Percentiles rank a stretch among this genome's conserved stretches.
phyloP scores from a whole-genome alignment of 2,797 vertebrate genomes.

The Sebastes variabilis region DNA sequence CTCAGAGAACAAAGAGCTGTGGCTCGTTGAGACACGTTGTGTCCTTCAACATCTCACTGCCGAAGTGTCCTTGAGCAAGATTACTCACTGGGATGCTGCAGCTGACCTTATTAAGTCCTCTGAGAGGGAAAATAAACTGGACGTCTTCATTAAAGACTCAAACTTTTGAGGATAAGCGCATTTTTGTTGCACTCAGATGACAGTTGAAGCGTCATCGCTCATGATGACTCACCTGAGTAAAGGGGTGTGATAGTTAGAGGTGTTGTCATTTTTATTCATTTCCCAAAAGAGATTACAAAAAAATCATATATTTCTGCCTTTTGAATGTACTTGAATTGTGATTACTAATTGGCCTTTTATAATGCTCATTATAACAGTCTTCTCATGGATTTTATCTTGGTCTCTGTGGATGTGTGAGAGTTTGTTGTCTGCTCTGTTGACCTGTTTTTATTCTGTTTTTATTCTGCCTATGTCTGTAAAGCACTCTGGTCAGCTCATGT shows the following conservation, averaged over 20 bases:
- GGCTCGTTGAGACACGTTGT: background rate
- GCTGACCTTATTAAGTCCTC: slow-evolving; percentile 32
- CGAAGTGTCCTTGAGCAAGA: slow-evolving; percentile 47
- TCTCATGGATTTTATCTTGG: too few relatives aligned
- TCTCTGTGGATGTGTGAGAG: too few relatives aligned
- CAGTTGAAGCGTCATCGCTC: background rate
- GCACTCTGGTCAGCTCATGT: too few relatives aligned
- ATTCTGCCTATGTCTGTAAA: too few relatives aligned
- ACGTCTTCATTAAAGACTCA: slow-evolving; percentile 2
- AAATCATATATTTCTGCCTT: background rate
- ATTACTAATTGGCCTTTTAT: too few relatives aligned
- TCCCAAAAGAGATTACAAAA: background rate
- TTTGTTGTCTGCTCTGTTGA: too few relatives aligned
- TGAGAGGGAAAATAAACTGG: background rate
- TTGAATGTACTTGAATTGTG: too few relatives aligned
- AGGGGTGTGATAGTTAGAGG: background rate
- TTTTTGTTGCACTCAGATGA: background rate
- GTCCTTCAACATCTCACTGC: slow-evolving; percentile 36
- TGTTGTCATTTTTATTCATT: background rate
- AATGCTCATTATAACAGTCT: too few relatives aligned
- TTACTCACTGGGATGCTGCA: slow-evolving; percentile 11
- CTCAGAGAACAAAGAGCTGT: slow-evolving; percentile 37
- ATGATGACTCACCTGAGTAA: background rate
- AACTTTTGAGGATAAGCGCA: background rate
- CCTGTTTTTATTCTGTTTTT: too few relatives aligned